Conservation (phyloP, 1,140 invertebrate genomes). For the Brachionus angularis region DNA sequence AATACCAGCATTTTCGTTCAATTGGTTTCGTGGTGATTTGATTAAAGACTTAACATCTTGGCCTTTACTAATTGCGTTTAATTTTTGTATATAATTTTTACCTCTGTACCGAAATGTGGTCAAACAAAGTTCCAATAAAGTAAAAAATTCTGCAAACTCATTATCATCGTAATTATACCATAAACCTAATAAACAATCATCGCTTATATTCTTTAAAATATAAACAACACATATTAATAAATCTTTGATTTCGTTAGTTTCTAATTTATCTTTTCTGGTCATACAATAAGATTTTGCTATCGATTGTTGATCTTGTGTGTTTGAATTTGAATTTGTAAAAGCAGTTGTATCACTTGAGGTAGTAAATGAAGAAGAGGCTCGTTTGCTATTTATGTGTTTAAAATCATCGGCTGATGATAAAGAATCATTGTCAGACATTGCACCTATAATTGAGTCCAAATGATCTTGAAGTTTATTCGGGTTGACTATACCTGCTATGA, state of each 20-base stretch:
- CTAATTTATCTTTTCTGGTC: constrained; percentile 71
- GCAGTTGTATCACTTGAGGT: constrained; percentile 18
- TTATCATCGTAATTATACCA: constrained; percentile 75
- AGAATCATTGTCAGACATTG: constrained; percentile 46
- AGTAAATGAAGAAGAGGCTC: constrained; percentile 20
- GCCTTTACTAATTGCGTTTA: constrained; percentile 46
- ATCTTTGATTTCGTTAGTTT: constrained; percentile 73
- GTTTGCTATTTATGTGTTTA: constrained; percentile 45
- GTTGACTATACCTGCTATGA: constrained; percentile 11
- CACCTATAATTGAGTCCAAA: not conserved
- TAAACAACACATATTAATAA: constrained; percentile 82
- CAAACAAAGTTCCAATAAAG: constrained; percentile 72
- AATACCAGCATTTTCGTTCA: too few species aligned
- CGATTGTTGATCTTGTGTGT: not conserved
- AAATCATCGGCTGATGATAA: constrained; percentile 49
- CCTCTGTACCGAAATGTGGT: constrained; percentile 83
- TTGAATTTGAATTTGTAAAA: not conserved
- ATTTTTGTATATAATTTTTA: constrained; percentile 67
- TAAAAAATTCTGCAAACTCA: constrained; percentile 74
- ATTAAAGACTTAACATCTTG: constrained; percentile 27
- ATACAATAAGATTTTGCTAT: constrained; percentile 47
- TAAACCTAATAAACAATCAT: constrained; percentile 81
- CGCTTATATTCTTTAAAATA: constrained; percentile 79
- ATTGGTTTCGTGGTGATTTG: constrained; percentile 21
- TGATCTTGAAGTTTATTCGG: not conserved